phyloP scores from a whole-genome alignment of 2,888 invertebrate species.

The Myopa tessellatipennis region DNA sequence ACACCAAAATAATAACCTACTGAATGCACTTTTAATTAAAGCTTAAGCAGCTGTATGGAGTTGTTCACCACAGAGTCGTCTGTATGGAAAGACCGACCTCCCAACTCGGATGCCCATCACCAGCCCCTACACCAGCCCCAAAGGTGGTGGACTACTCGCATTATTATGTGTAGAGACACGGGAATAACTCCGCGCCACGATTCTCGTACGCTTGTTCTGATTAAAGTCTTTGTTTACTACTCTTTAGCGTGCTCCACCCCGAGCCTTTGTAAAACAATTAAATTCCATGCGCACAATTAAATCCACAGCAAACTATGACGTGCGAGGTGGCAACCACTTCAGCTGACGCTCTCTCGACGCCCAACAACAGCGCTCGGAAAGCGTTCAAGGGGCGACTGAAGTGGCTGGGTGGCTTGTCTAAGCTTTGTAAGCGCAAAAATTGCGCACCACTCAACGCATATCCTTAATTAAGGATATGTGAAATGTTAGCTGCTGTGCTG shows the following conservation, averaged over 20 bases:
- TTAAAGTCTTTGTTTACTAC: constrained; percentile 26
- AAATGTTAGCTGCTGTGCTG: constrained; percentile 27
- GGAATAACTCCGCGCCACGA: not conserved
- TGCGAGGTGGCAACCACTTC: constrained; percentile 59
- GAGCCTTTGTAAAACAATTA: constrained; percentile 65
- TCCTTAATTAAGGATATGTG: constrained; percentile 46
- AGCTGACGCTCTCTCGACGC: not conserved
- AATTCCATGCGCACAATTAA: constrained; percentile 67
- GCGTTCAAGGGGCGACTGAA: constrained; percentile 2
- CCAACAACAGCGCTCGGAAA: constrained; percentile 9
- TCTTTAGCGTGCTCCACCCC: constrained; percentile 51
- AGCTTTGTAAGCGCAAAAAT: constrained; percentile 6
- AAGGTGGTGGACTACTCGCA: too few species aligned
- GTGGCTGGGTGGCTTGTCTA: constrained; percentile 10
- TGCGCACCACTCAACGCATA: constrained; percentile 30
- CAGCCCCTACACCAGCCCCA: too few species aligned
- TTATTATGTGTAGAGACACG: too few species aligned
- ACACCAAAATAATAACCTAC: not conserved
- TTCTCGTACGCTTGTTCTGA: not conserved
- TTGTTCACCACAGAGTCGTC: constrained; percentile 19
- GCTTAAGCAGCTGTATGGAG: constrained; percentile 55
- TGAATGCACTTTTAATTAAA: constrained; percentile 30
- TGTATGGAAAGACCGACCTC: not conserved
- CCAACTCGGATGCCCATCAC: too few species aligned
- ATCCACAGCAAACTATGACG: constrained; percentile 50